A percentile compares a stretch with the other conserved stretches of the same genome.
Conservation (phyloP, 2,888 invertebrate genomes). For the Sminthurides aquaticus region DNA sequence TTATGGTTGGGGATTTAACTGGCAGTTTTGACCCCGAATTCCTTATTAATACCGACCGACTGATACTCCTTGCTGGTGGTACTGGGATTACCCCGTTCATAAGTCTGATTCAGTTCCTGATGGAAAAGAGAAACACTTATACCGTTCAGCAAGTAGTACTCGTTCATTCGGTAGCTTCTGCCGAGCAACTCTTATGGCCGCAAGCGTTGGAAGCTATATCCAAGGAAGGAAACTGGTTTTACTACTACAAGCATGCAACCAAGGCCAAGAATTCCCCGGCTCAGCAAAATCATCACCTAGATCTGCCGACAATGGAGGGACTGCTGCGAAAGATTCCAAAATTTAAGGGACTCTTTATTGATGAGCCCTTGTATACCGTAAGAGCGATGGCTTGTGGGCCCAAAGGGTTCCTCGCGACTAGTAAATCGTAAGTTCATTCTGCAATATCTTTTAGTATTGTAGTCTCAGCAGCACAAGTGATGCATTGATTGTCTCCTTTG, state of each 20-base stretch:
- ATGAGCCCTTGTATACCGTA: neutral
- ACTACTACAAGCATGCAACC: constrained; percentile 8
- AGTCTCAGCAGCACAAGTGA: no score
- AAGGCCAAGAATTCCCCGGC: neutral
- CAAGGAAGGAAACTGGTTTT: constrained; percentile 6
- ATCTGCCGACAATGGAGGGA: neutral
- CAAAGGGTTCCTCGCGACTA: neutral
- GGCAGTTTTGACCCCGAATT: constrained; percentile 16
- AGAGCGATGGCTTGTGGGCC: constrained; percentile 11
- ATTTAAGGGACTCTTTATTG: neutral
- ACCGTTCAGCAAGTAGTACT: constrained; percentile 14
- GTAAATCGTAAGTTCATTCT: constrained; percentile 13
- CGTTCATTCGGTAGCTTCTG: neutral
- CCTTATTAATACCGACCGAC: constrained; percentile 5
- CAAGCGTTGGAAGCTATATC: constrained; percentile 7
- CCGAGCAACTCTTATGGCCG: constrained; percentile 5
- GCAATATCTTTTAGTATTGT: no score
- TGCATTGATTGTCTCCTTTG: neutral
- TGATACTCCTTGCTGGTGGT: constrained; percentile 12
- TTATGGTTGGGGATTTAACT: constrained; percentile 2
- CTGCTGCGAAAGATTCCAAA: neutral
- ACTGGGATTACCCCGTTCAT: constrained; percentile 16
- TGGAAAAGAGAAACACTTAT: neutral
- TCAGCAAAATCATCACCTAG: neutral
- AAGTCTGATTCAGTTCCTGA: constrained; percentile 9